Evolutionary conservation across 2,113 vertebrate species (phyloP).

Genomic region (Chloropsis cyanopogon): DNA sequence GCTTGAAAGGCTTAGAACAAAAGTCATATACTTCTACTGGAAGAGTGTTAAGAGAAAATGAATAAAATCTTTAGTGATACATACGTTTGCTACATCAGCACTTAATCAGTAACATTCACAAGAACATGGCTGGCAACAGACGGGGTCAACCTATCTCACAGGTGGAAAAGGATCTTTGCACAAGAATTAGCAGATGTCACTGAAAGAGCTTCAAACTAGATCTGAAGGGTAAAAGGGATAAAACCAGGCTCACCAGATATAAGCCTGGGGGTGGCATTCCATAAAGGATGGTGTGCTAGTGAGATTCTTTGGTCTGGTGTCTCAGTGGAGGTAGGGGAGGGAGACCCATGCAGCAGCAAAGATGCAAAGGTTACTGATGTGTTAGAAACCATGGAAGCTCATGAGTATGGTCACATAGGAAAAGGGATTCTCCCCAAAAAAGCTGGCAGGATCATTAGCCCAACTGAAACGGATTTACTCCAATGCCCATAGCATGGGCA

Average conservation of each 20-base stretch:
- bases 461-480: not conserved
- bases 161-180: not conserved
- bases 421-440: not conserved
- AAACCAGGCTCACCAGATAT: not conserved
- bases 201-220: not conserved
- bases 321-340: not conserved
- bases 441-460: not conserved
- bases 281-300: not conserved
- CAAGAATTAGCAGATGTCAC: not conserved
- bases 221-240: not conserved
- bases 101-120: not conserved
- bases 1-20: not conserved
- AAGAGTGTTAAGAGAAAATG: not conserved
- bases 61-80: not conserved
- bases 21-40: not conserved
- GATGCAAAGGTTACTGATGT: not conserved
- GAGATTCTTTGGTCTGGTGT: not conserved
- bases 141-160: not conserved
- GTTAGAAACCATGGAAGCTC: not conserved
- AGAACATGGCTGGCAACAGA: not conserved
- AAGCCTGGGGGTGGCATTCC: not conserved
- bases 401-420: accelerated
- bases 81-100: not conserved
- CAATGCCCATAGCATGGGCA: not conserved
- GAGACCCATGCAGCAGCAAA: not conserved